These are phyloP conservation scores for Euphonia xanthogaster DNA, from an alignment of 2,797 vertebrate species.

Conservation along the genomic window DNA sequence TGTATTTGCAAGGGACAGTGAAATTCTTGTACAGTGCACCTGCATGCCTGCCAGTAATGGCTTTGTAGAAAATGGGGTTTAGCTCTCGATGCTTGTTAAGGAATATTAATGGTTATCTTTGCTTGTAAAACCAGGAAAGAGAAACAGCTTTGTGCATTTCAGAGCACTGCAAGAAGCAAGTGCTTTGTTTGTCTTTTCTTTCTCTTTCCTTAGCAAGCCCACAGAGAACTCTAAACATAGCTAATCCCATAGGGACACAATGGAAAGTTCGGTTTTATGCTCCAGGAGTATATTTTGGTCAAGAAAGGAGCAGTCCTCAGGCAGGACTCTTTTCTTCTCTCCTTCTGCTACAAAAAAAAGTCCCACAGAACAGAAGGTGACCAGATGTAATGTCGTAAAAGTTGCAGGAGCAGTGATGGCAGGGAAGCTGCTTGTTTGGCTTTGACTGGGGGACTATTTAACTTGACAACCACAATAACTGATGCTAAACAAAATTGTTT, in stretches of 20 bases:
- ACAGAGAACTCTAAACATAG: slow-evolving; percentile 65
- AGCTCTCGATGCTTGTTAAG: neutral
- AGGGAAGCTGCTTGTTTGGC: neutral
- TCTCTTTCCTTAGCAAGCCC: slow-evolving; percentile 49
- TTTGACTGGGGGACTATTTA: neutral
- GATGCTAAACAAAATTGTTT: neutral
- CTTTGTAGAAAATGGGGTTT: neutral
- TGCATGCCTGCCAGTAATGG: neutral
- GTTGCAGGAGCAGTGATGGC: neutral
- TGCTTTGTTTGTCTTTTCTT: slow-evolving; percentile 60
- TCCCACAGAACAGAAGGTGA: neutral
- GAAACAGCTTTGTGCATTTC: neutral
- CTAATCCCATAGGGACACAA: slow-evolving; percentile 53
- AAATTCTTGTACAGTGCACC: neutral
- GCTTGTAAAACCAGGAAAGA: neutral
- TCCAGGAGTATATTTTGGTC: slow-evolving; percentile 16
- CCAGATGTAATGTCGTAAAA: neutral
- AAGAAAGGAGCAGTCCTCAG: neutral
- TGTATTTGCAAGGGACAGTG: neutral
- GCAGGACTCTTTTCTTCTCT: neutral
- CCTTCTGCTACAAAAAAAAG: neutral
- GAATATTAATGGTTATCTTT: slow-evolving; percentile 49
- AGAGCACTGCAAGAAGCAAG: slow-evolving; percentile 24
- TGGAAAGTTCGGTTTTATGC: slow-evolving; percentile 46
- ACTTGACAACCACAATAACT: neutral